Percentiles rank a stretch among this genome's conserved stretches.
phyloP scores from a whole-genome alignment of 2,888 invertebrate genomes.

The Scelioninae gen. 1 region DNA sequence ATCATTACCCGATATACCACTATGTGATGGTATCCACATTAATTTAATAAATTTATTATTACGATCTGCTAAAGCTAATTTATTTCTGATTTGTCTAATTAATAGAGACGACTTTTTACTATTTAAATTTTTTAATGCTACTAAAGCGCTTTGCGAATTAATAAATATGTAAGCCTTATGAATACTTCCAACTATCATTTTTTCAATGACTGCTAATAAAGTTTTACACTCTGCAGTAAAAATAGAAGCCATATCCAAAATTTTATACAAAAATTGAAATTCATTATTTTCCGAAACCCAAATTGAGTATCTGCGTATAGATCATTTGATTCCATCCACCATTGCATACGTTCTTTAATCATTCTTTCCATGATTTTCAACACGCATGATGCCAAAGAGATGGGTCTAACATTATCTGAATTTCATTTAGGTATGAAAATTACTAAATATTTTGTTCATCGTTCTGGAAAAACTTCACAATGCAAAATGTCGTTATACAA shows the following conservation, averaged over 20 bases:
- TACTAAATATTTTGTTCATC: constrained; percentile 49
- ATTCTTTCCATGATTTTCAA: constrained; percentile 62
- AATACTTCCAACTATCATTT: not conserved
- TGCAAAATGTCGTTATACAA: not conserved
- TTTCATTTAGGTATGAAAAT: constrained; percentile 64
- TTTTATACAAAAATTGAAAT: not conserved
- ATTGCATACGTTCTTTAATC: constrained; percentile 31
- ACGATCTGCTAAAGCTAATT: not conserved
- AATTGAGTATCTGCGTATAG: not conserved
- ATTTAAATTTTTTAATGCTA: constrained; percentile 11
- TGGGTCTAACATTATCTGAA: constrained; percentile 54
- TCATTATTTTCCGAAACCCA: not conserved
- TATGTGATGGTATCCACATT: constrained; percentile 44
- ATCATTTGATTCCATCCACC: not conserved
- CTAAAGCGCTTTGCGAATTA: constrained; percentile 25
- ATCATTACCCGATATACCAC: constrained; percentile 39
- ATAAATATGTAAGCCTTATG: constrained; percentile 14
- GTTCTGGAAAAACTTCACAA: not conserved
- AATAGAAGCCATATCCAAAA: not conserved
- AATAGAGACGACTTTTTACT: not conserved
- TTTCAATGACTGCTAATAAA: not conserved
- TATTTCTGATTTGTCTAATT: constrained; percentile 15
- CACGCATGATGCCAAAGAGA: constrained; percentile 57
- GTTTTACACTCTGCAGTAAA: constrained; percentile 16
- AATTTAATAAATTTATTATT: not conserved